Conservation (phyloP, 2,113 vertebrate genomes). For the Alaudala cheleensis region DNA sequence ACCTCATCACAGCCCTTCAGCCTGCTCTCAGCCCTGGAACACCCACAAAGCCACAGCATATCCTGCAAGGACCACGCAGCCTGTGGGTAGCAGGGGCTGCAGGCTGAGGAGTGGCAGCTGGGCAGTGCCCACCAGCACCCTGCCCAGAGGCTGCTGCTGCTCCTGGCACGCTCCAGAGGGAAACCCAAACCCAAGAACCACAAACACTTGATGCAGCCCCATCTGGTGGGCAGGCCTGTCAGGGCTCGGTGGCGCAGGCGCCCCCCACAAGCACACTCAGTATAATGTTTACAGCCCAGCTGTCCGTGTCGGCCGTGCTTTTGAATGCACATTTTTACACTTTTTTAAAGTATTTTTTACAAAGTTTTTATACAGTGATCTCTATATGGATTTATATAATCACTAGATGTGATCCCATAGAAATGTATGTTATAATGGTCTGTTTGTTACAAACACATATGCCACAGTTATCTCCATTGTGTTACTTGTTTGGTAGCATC, state of each 20-base stretch:
- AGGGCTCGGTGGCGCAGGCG: conserved; percentile 89
- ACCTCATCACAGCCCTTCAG: not conserved
- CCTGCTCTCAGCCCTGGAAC: not conserved
- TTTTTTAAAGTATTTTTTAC: conserved; percentile 85
- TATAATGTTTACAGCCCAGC: conserved; percentile 92
- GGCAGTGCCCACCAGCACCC: rapidly evolving
- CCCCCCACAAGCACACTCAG: conserved; percentile 90
- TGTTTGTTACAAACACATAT: conserved; percentile 83
- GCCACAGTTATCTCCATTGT: conserved; percentile 74
- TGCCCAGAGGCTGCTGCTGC: not conserved
- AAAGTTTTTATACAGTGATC: conserved; percentile 91
- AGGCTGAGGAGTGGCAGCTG: not conserved
- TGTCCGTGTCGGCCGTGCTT: conserved; percentile 83
- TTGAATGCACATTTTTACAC: conserved; percentile 85
- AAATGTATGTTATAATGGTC: conserved; percentile 88
- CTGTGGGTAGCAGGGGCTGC: not conserved
- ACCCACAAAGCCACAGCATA: not conserved
- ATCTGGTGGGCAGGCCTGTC: conserved; percentile 66
- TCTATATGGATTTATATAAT: conserved; percentile 94
- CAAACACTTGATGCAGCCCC: conserved; percentile 67
- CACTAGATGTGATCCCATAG: conserved; percentile 87
- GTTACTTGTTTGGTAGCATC: conserved; percentile 71
- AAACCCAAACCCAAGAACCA: conserved; percentile 39
- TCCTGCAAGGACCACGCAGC: not conserved
- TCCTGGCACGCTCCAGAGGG: not conserved